A percentile compares a stretch with the other conserved stretches of the same genome.
Evolutionary conservation across 2,797 vertebrate species (phyloP).

Genomic region (Megaceryle alcyon): DNA sequence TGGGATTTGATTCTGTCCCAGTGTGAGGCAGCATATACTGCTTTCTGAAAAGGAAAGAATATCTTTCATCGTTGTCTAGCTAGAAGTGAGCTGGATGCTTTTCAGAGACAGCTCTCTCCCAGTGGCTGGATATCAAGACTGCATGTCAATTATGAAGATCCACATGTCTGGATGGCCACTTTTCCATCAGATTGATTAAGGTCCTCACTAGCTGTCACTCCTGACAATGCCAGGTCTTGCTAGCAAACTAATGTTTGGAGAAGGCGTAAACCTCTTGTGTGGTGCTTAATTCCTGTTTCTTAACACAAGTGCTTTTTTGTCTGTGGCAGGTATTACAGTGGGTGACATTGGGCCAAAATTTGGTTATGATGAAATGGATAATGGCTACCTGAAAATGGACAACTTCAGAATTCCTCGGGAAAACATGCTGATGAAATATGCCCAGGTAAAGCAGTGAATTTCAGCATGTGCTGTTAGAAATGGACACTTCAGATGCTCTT

Average conservation of each 20-base stretch:
- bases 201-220: not conserved
- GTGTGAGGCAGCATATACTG: not conserved
- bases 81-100: not conserved
- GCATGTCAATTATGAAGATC: not conserved
- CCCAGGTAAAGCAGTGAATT: conserved; percentile 83
- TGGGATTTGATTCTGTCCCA: not conserved
- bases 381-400: conserved; percentile 95
- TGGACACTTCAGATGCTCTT: not conserved
- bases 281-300: not conserved
- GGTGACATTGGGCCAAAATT: conserved; percentile 99
- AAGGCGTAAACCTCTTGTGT: not conserved
- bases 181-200: not conserved
- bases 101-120: not conserved
- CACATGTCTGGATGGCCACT: not conserved
- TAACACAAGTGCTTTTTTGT: not conserved
- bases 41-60: not conserved
- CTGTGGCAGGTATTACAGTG: conserved; percentile 84
- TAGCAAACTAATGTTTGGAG: not conserved
- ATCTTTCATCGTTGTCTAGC: not conserved
- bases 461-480: not conserved
- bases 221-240: not conserved
- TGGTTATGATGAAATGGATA: conserved; percentile 95
- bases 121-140: not conserved
- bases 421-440: conserved; percentile 98
- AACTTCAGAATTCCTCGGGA: conserved; percentile 92